These are phyloP conservation scores for Syngnathus scovelli DNA, from an alignment of 2,113 vertebrate genomes.

Conservation along the genomic window DNA sequence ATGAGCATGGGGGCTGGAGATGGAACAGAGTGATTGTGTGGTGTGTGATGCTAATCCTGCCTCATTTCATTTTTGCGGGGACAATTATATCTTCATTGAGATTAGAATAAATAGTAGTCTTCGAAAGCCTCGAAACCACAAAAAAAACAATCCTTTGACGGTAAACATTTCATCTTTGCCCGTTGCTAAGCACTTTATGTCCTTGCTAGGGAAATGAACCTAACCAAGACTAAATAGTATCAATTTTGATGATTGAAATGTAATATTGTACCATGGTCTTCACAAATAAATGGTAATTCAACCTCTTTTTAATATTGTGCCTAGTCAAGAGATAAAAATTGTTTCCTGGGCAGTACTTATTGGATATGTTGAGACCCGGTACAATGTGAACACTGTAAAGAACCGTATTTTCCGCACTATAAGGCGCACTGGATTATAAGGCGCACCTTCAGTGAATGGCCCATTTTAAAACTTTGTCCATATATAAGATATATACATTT, in stretches of 20 bases:
- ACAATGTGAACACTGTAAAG: too few species aligned
- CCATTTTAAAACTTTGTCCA: too few species aligned
- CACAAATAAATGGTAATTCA: neutral
- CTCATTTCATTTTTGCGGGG: neutral
- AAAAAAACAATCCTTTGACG: slow-evolving; percentile 1
- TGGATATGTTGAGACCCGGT: too few species aligned
- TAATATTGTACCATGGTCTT: neutral
- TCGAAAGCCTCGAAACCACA: slow-evolving; percentile 4
- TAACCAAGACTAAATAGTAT: neutral
- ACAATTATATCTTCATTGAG: neutral
- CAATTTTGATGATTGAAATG: neutral
- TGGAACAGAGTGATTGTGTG: slow-evolving; percentile 42
- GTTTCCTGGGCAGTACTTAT: too few species aligned
- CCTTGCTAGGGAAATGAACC: neutral
- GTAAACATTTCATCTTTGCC: neutral
- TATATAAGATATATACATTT: too few species aligned
- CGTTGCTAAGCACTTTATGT: neutral
- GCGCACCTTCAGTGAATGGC: too few species aligned
- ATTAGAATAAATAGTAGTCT: slow-evolving; percentile 1
- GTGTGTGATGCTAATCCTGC: neutral
- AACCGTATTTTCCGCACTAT: too few species aligned
- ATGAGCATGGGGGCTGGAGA: slow-evolving; percentile 64
- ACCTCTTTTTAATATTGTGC: neutral
- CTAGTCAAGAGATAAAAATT: too few species aligned
- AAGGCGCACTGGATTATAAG: too few species aligned